A percentile compares a stretch with the other conserved stretches of the same genome.
Evolutionary conservation across 2,797 vertebrate genomes (phyloP).

Genomic region (Anabas testudineus): DNA sequence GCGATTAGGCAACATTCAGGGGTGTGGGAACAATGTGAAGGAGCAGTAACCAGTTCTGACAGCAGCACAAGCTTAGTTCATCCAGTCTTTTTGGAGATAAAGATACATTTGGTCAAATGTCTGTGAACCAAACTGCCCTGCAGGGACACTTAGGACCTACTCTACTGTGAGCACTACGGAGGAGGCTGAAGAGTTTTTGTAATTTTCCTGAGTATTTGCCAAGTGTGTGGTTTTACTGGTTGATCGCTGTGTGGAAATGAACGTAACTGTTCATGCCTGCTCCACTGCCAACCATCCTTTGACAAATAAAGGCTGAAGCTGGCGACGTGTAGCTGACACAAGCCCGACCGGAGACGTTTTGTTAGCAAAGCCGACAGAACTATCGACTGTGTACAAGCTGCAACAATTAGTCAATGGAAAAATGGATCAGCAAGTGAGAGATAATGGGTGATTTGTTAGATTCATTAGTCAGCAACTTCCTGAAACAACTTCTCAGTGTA

Average conservation of each 20-base stretch:
- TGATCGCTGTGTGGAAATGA: not conserved
- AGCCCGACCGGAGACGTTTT: not conserved
- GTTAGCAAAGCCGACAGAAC: not conserved
- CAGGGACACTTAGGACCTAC: not conserved
- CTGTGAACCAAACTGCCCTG: not conserved
- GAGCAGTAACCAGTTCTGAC: slow-evolving; percentile 46
- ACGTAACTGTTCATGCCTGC: not conserved
- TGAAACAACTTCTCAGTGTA: no score
- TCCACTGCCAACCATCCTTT: not conserved
- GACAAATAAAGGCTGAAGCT: slow-evolving; percentile 7
- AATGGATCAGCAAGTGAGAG: no score
- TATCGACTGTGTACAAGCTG: no score
- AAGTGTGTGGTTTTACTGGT: not conserved
- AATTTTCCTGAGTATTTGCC: no score
- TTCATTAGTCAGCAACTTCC: no score
- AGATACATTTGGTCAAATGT: not conserved
- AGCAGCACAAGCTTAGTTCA: not conserved
- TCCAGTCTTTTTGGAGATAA: not conserved
- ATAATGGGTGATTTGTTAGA: no score
- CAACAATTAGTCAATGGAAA: no score
- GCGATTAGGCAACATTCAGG: slow-evolving; percentile 38
- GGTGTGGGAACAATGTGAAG: slow-evolving; percentile 33
- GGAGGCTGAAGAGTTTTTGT: not conserved
- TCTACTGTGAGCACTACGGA: no score
- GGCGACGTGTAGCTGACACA: not conserved